Evolutionary conservation across 2,113 vertebrate genomes (phyloP), one percentile per base, ranked within the genome.

Genomic region (rabbit (Oryctolagus cuniculus)): DNA sequence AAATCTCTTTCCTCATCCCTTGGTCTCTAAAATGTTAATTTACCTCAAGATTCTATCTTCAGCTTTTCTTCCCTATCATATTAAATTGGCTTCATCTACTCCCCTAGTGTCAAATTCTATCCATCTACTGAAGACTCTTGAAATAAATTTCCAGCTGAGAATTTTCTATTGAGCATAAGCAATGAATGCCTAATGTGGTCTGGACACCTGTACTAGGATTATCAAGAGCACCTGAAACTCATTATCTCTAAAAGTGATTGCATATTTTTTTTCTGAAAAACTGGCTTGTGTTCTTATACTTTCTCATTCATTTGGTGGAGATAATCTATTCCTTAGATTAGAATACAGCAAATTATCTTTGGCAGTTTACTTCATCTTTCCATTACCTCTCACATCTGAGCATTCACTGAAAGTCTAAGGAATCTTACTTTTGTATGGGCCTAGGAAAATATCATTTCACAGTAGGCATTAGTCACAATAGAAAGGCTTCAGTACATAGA

Each of bases 181-280:
- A 85, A 64, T 69, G 69, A 96, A 79, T 90, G 49, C 7, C 29
- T 87, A 81, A 69, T 94, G 66, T 89, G 13, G 16, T 81, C 29
- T 58, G 22, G 21, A 94, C 92, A 87, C 84, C 81, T 70, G 72
- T 61, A 86, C 67, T 81, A 70, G 1, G 12, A 25, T 93, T 77
- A 94, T 73, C 55, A 90, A 81, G 34, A 64, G 13, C 84, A 96
- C 87, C 93, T 96, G 96, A 88, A 96, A 81, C 63, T 95, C 89
- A 87, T 97, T 96, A 87, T 87, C 84, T 84, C 22, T 51, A 81
- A 93, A 66, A 74, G 3, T 87, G 34, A 91, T 89, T 90, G 89
- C 19, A 29, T 72, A 81, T 74, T 93, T 19, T 69, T 38, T 82
- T 88, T 77, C 5, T 90, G 16, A 44, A 36, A 75, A 78, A 34